Conservation (phyloP, 2,113 vertebrate genomes). For the Lagopus leucura region DNA sequence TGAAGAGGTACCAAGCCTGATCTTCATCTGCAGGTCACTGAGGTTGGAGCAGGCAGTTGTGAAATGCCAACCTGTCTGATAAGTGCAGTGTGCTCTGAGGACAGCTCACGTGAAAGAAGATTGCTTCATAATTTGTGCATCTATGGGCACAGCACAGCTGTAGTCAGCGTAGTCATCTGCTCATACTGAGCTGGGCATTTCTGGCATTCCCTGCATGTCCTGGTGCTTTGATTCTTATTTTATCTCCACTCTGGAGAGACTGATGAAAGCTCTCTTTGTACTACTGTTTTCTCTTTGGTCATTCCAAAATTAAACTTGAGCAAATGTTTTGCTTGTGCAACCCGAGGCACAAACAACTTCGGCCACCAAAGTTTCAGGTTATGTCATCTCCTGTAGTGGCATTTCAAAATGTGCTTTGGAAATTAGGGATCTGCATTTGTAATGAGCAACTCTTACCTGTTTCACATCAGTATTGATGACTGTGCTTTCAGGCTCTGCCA, state of each 20-base stretch:
- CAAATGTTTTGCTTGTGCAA: neutral
- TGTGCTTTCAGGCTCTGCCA: slow-evolving; percentile 56
- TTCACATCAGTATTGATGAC: slow-evolving; percentile 59
- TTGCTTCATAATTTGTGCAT: neutral
- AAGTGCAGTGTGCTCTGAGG: neutral
- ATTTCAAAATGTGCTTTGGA: slow-evolving; percentile 23
- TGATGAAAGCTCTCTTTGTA: neutral
- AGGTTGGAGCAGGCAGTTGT: neutral
- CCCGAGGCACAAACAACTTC: neutral
- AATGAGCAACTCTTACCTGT: slow-evolving; percentile 60
- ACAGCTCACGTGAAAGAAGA: neutral
- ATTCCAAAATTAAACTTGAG: neutral
- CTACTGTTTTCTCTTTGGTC: neutral
- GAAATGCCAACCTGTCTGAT: neutral
- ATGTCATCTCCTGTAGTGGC: neutral
- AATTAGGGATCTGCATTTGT: neutral
- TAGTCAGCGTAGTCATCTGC: neutral
- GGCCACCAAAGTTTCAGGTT: neutral
- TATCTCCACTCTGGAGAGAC: neutral
- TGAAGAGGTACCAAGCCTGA: neutral
- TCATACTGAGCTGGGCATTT: neutral
- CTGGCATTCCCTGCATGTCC: neutral
- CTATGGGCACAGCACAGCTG: neutral
- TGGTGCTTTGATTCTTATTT: fast-evolving
- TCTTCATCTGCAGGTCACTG: neutral